Evolutionary conservation across 2,797 vertebrate species (phyloP), one percentile per base, ranked within the genome.

Genomic region (Diceros bicornis): DNA sequence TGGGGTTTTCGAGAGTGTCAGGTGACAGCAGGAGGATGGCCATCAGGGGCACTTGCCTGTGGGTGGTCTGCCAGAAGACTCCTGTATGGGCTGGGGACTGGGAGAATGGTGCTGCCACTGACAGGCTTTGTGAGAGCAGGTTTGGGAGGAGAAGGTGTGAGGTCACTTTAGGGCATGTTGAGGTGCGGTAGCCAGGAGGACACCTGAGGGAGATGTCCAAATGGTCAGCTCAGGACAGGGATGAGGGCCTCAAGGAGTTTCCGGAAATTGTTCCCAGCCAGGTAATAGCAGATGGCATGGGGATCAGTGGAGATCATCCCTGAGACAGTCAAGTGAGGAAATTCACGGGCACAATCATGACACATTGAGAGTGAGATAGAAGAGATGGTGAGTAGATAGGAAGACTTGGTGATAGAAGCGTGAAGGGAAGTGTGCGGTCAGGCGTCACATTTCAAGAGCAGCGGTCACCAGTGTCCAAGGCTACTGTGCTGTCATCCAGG

Each of bases 371-470:
- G n/a, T 32, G 66, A 93, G 74, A 79, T 14, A 52, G 89, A 93
- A 47, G 64, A 88, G 86, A 68, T 0, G 34, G 79, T n/a, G 66
- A 88, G 50, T 21, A 59, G 94, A 92, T 92, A 93, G 94, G 94
- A 90, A 50, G 79, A 69, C 27, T 0, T 50, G 75, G 79, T 84
- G 79, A 93, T 1, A 81, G 78, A 87, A 50, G 37, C 89, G 72
- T 96, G 89, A 79, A 44, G 47, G 57, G 83, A 85, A 74, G 59
- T n/a, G 55, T 21, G 77, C 79, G 89, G 57, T 59, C 57, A 85
- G 50, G 69, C 68, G 34, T 97, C 59, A 4, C 1, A 47, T 90
- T 87, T 96, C 86, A 75, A 89, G 89, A 81, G 89, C 71, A 2
- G 10, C 14, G 2, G 8, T 50, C n/a, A 2, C 34, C 37, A 9